These are phyloP conservation scores for Corythaixoides concolor DNA, from an alignment of 2,113 vertebrate genomes.

Conservation along the genomic window DNA sequence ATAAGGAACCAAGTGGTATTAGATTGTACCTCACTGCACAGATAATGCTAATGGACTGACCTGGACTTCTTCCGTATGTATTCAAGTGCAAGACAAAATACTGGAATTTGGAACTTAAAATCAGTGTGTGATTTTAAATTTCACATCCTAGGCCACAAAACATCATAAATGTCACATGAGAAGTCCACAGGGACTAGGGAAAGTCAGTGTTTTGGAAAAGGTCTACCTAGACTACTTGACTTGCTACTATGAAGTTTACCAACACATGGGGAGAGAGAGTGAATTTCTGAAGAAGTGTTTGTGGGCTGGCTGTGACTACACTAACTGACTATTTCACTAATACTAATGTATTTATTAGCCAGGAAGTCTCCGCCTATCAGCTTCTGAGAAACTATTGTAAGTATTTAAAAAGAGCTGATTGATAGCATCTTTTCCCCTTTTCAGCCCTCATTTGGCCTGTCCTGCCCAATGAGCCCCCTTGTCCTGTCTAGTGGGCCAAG, in stretches of 20 bases:
- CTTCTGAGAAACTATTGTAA: background rate
- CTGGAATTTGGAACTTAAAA: background rate
- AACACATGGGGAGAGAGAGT: background rate
- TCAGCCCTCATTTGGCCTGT: background rate
- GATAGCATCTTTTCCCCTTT: background rate
- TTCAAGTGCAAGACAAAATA: background rate
- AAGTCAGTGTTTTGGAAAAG: background rate
- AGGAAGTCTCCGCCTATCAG: background rate
- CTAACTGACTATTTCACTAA: background rate
- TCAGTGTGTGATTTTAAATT: background rate
- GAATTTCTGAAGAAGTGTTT: background rate
- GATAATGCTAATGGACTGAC: background rate
- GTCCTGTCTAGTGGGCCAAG: background rate
- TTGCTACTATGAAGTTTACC: background rate
- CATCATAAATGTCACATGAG: background rate
- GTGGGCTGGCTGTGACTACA: background rate
- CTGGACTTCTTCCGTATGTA: background rate
- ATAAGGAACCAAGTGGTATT: background rate
- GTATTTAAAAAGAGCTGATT: background rate
- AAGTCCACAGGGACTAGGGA: background rate
- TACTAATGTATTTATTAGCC: background rate
- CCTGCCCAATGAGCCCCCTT: background rate
- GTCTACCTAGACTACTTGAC: background rate
- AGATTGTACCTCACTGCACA: background rate
- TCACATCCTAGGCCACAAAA: background rate